A percentile compares a stretch with the other conserved stretches of the same genome.
Evolutionary conservation across 2,113 vertebrate species (phyloP).

Genomic region (Pelmatolapia mariae): DNA sequence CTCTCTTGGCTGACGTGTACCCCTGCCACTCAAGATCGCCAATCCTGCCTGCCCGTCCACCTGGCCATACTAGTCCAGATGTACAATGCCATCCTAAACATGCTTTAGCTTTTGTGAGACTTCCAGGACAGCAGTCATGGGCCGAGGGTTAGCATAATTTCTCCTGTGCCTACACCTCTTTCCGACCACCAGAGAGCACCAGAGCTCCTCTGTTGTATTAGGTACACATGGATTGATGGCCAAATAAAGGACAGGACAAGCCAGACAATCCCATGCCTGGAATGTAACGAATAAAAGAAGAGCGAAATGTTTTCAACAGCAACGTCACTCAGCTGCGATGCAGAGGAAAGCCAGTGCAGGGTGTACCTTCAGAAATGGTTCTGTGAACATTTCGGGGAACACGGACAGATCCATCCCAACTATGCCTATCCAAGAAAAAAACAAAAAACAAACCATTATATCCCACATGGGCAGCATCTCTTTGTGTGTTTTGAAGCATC

Average conservation of each 20-base stretch:
- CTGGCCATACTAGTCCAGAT: slow-evolving; percentile 95
- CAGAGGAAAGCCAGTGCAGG: slow-evolving; percentile 4
- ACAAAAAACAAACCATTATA: background rate
- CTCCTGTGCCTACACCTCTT: slow-evolving; percentile 36
- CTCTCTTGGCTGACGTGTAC: slow-evolving; percentile 99
- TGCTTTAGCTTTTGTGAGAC: slow-evolving; percentile 73
- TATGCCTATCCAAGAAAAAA: slow-evolving; percentile 3
- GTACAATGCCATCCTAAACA: slow-evolving; percentile 98
- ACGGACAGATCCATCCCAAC: slow-evolving; percentile 5
- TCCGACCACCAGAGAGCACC: slow-evolving; percentile 51
- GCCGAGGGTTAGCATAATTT: background rate
- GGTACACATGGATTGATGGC: background rate
- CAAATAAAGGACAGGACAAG: background rate
- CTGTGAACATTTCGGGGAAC: background rate
- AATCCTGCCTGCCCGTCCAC: slow-evolving; percentile 97
- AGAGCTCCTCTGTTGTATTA: slow-evolving; percentile 29
- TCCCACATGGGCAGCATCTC: background rate
- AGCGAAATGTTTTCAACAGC: slow-evolving; percentile 1
- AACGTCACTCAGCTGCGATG: background rate
- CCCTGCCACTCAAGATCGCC: slow-evolving; percentile 95
- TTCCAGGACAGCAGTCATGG: slow-evolving; percentile 8
- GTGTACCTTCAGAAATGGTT: slow-evolving; percentile 2
- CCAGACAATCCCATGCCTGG: slow-evolving; percentile 12
- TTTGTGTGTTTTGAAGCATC: slow-evolving; percentile 4
- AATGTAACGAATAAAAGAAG: slow-evolving; percentile 15